phyloP scores from a whole-genome alignment of 1,140 invertebrate genomes.

The Gryllus bimaculatus region DNA sequence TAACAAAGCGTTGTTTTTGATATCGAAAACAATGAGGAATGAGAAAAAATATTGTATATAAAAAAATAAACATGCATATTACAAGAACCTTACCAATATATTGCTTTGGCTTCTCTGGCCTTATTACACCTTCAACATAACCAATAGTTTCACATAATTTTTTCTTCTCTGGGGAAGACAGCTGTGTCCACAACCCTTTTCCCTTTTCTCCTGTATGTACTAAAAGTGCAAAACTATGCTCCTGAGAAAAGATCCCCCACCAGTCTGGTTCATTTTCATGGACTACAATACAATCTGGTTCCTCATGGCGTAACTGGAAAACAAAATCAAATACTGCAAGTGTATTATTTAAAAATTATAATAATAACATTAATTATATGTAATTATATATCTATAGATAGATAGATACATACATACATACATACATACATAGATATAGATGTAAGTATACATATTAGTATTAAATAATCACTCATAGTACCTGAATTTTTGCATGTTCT shows the following conservation, averaged over 20 bases:
- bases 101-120: constrained; percentile 42
- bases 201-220: constrained; percentile 36
- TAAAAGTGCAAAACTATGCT: constrained; percentile 24
- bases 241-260: constrained; percentile 36
- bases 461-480: constrained; percentile 28
- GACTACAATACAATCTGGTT: constrained; percentile 43
- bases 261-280: constrained; percentile 41
- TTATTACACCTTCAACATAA: constrained; percentile 36
- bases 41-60: too few relatives aligned
- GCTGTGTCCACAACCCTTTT: constrained; percentile 48
- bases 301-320: constrained; percentile 43
- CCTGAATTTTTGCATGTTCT: constrained; percentile 66
- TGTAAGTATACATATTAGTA: too few relatives aligned
- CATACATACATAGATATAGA: too few relatives aligned
- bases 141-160: constrained; percentile 53
- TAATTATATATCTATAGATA: too few relatives aligned
- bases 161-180: constrained; percentile 55
- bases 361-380: too few relatives aligned
- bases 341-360: too few relatives aligned
- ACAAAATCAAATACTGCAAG: constrained; percentile 1
- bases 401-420: too few relatives aligned
- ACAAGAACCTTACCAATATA: constrained; percentile 37
- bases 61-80: neutral
- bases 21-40: too few relatives aligned
- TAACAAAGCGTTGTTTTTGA: too few relatives aligned